Evolutionary conservation across 64 coral and sea anemone species (phyloP).

Genomic region (Porites lutea): DNA sequence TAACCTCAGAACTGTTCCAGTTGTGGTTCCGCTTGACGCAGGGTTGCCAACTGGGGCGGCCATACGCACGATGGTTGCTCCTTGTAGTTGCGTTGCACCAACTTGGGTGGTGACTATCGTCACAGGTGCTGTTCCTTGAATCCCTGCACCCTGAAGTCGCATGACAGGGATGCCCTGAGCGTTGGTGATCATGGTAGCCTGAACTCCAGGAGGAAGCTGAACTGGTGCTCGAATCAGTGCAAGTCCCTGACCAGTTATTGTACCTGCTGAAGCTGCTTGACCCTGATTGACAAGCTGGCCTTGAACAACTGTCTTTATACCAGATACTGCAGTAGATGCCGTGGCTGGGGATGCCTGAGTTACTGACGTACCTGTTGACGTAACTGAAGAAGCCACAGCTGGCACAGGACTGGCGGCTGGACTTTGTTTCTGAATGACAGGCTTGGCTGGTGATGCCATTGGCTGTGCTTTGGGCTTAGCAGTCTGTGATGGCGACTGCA

Average conservation of each 20-base stretch:
- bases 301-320: conserved; percentile 59
- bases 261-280: conserved; percentile 45
- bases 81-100: conserved; percentile 70
- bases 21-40: conserved; percentile 31
- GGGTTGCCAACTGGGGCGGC: conserved; percentile 65
- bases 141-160: conserved; percentile 88
- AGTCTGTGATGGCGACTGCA: conserved; percentile 76
- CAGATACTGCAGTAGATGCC: conserved; percentile 50
- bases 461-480: conserved; percentile 39
- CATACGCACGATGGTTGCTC: conserved; percentile 85
- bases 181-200: conserved; percentile 96
- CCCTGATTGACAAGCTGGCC: conserved; percentile 74
- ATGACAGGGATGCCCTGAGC: conserved; percentile 92
- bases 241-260: conserved; percentile 80
- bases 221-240: conserved; percentile 84
- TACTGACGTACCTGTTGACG: conserved; percentile 11
- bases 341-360: conserved; percentile 35
- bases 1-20: conserved; percentile 64
- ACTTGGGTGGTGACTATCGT: conserved; percentile 87
- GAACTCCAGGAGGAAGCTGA: conserved; percentile 89
- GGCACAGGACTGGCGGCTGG: conserved; percentile 8
- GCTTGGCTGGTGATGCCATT: conserved; percentile 12
- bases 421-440: conserved; percentile 10
- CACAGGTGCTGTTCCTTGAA: conserved; percentile 78
- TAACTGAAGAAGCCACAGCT: background rate